Evolutionary conservation across 2,797 vertebrate species (phyloP), one percentile per base, ranked within the genome.

Genomic region (Pempheris klunzingeri): DNA sequence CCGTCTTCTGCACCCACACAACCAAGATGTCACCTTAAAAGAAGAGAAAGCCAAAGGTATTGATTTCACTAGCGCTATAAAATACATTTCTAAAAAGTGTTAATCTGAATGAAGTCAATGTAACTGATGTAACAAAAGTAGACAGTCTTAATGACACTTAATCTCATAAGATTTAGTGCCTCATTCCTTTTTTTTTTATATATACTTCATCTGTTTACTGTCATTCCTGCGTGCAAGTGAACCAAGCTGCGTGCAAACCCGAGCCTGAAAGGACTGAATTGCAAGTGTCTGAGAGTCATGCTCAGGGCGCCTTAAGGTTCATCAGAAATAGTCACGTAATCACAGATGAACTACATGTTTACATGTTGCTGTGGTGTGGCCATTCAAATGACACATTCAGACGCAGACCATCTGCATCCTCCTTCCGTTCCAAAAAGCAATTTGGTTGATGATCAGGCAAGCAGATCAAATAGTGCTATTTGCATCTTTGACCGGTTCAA

Each of bases 101-200:
- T 10, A 36, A 11, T 39, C 11, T 52, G 28, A 7, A 7, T 34
- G 22, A 50, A 36, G 61, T 41, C 38, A 24, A 2, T 26, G 38
- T 11, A 60, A 24, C 18, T 43, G 14, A 26, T 2, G 15, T 60
- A 22, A 18, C 57, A 41, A 59, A 17, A 17, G 36, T 47, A 11
- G n/a, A 4, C 4, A 0, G 10, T 49, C 24, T 47, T 49, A 6
- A 24, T 59, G n/a, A 13, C 34, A 38, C n/a, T 57, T 36, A 22
- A 30, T 43, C 15, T 52, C 34, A 9, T 39, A 24, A 65, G 34
- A 52, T 52, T 46, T 46, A 32, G 32, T 26, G 36, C 57, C 17
- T 39, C 4, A 39, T 41, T 59, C 57, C n/a, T 22, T 58, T 24
- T 58, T 63, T 63, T 12, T n/a, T n/a, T n/a, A n/a, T n/a, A n/a